These are phyloP conservation scores for Orthonevra nobilis DNA, from an alignment of 2,888 invertebrate species.

Conservation along the genomic window DNA sequence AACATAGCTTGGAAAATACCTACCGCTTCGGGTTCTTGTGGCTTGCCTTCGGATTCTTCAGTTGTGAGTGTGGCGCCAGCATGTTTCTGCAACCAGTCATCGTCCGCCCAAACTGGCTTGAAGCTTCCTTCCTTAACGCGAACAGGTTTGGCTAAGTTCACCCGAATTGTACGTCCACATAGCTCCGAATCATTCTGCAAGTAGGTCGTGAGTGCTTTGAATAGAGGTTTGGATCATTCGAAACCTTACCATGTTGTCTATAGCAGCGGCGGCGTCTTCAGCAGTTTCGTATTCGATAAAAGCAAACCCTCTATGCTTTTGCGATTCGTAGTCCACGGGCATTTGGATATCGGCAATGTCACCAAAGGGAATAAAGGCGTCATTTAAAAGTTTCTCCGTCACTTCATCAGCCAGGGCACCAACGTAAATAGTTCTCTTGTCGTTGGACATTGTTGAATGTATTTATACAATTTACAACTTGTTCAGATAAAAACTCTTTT, in stretches of 20 bases:
- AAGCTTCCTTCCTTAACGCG: slow-evolving; percentile 97
- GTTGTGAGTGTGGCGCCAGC: slow-evolving; percentile 91
- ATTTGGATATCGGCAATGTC: slow-evolving; percentile 98
- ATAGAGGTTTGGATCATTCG: background rate
- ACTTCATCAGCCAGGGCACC: slow-evolving; percentile 97
- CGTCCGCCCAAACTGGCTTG: slow-evolving; percentile 98
- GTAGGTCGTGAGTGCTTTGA: background rate
- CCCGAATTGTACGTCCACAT: slow-evolving; percentile 96
- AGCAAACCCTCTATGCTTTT: slow-evolving; percentile 98
- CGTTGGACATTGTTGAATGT: slow-evolving; percentile 82
- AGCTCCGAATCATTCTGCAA: slow-evolving; percentile 96
- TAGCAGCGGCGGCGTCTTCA: slow-evolving; percentile 99
- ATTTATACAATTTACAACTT: background rate
- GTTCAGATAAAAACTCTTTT: background rate
- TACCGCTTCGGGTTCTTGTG: slow-evolving; percentile 63
- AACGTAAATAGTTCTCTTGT: slow-evolving; percentile 91
- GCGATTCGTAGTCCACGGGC: slow-evolving; percentile 98
- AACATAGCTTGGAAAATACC: background rate
- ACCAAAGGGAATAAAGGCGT: slow-evolving; percentile 99
- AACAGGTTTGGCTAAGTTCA: slow-evolving; percentile 98
- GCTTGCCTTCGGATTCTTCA: slow-evolving; percentile 77
- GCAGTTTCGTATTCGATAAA: slow-evolving; percentile 98
- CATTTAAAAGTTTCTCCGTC: slow-evolving; percentile 95
- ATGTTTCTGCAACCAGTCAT: slow-evolving; percentile 98
- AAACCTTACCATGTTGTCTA: slow-evolving; percentile 96